These are phyloP conservation scores for Hyposoter dolosus DNA, from an alignment of 2,888 invertebrate species.

Conservation along the genomic window DNA sequence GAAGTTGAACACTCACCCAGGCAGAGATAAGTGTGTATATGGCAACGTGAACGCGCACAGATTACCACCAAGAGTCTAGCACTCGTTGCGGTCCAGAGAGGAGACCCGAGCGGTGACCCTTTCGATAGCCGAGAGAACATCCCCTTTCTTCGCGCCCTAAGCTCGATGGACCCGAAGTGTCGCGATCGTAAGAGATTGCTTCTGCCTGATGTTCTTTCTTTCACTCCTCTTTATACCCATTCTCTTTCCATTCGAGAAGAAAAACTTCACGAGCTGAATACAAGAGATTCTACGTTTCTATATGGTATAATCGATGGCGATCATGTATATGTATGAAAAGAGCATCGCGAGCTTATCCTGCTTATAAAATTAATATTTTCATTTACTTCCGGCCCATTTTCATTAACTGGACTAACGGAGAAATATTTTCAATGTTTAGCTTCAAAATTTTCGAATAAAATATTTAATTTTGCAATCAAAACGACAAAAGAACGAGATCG, in stretches of 20 bases:
- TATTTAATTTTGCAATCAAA: background rate
- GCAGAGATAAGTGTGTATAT: background rate
- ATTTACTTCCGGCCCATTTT: background rate
- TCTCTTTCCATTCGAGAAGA: conserved; percentile 27
- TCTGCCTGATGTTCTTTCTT: conserved; percentile 63
- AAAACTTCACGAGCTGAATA: conserved; percentile 51
- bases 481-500: background rate
- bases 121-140: conserved; percentile 55
- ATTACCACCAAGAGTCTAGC: conserved; percentile 39
- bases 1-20: background rate
- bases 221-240: conserved; percentile 28
- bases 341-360: background rate
- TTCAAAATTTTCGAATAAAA: background rate
- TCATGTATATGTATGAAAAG: background rate
- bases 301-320: background rate
- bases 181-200: conserved; percentile 69
- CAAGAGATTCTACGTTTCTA: conserved; percentile 21
- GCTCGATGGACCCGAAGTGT: conserved; percentile 65
- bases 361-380: background rate
- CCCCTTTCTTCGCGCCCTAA: conserved; percentile 54
- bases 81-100: conserved; percentile 50
- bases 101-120: conserved; percentile 62
- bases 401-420: background rate
- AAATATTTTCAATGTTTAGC: background rate
- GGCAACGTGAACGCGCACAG: background rate